Evolutionary conservation across 1,140 invertebrate species (phyloP).

Genomic region (Drosophila repleta): DNA sequence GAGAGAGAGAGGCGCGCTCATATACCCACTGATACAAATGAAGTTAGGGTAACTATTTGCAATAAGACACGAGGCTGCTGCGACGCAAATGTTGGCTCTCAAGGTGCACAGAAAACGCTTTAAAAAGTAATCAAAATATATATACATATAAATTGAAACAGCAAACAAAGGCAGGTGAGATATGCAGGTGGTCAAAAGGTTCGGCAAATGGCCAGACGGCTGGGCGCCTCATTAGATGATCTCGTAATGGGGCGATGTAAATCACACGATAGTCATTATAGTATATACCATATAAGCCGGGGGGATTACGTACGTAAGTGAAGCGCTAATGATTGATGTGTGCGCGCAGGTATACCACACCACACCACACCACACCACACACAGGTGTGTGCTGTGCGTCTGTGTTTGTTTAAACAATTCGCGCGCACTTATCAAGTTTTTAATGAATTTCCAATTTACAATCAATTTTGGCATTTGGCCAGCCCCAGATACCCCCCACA

Average conservation of each 20-base stretch:
- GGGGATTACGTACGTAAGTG: slow-evolving; percentile 21
- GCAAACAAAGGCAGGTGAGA: slow-evolving; percentile 5
- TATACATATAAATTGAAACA: not conserved
- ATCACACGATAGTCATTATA: slow-evolving; percentile 30
- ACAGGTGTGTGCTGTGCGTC: not conserved
- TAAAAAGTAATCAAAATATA: not conserved
- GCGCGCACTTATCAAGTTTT: slow-evolving; percentile 69
- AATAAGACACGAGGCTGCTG: slow-evolving; percentile 45
- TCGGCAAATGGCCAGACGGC: slow-evolving; percentile 26
- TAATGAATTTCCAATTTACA: slow-evolving; percentile 79
- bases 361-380: too few species aligned
- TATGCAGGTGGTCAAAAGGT: slow-evolving; percentile 27
- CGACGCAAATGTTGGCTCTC: slow-evolving; percentile 32
- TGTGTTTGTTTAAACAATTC: slow-evolving; percentile 67
- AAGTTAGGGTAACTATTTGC: slow-evolving; percentile 34
- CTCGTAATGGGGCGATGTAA: slow-evolving; percentile 42
- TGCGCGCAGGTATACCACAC: not conserved
- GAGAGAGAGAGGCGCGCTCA: too few species aligned
- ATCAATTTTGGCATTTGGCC: slow-evolving; percentile 67
- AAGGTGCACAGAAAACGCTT: slow-evolving; percentile 14
- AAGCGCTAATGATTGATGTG: slow-evolving; percentile 45
- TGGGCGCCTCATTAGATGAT: slow-evolving; percentile 45
- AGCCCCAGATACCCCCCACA: not conserved
- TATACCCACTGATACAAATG: slow-evolving; percentile 34
- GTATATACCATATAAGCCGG: slow-evolving; percentile 34